Evolutionary conservation across 2,113 vertebrate genomes (phyloP), one percentile per base, ranked within the genome.

Genomic region (Laticauda laticaudata): DNA sequence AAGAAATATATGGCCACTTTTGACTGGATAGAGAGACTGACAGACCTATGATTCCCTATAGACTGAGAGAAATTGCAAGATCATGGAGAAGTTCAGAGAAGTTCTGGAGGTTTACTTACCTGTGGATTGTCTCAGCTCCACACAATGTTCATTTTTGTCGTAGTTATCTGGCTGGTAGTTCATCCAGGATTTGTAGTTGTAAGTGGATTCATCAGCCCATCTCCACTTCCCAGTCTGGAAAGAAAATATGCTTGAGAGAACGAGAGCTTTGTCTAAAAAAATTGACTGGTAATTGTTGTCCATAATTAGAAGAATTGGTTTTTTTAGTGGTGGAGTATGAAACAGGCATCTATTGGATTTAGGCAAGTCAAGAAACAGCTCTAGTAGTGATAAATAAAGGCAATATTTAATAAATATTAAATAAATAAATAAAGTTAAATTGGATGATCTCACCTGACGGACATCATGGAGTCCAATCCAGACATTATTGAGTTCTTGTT

Each of bases 171-270:
- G 91, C n/a, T 92, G 59, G 23, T 43, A 4, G 34, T 1, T 43
- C 91, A 88, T 92, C 91, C 91, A 92, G 23, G 87, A 24, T 53
- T 75, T 92, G 59, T 92, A 92, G 87, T 92, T 92, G 91, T 88
- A 92, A 15, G 29, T 45, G 9, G 91, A 88, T 69, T 43, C 91
- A 43, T 92, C 91, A 92, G 91, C 57, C 86, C 91, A 88, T 24
- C 87, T 88, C 91, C 91, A 92, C 39, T 21, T 92, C 86, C 91
- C 24, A n/a, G 45, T 92, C 91, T 92, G 29, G 9, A 53, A 53
- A 29, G 2, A 5, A 86, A 15, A 91, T 12, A 2, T 75, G 54
- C 1, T 85, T 85, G 43, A 85, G 18, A 21, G 39, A 85, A 75
- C 8, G 24, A 86, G 2, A 5, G 14, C 61, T n/a, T 61, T 26